Evolutionary conservation across 2,888 invertebrate genomes (phyloP), one percentile per base, ranked within the genome.

Genomic region (Platycheirus albimanus): DNA sequence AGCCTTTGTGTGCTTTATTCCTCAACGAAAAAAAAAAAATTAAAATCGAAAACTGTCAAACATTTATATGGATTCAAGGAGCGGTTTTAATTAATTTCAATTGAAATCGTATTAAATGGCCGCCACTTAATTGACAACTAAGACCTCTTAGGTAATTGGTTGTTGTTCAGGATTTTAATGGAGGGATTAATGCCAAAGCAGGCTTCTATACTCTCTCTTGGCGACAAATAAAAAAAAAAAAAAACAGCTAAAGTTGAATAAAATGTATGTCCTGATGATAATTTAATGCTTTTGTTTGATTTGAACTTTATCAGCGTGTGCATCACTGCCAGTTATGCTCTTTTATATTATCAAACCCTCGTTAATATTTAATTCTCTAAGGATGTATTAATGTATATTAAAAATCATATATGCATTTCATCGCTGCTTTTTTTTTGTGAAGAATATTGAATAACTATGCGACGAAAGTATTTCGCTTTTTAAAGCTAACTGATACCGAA

Each of bases 361-460:
- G 70, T 75, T 70, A 75, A 75, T 80, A 80, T 80, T 70, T 69
- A 66, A 80, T 75, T 80, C 70, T 70, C 75, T 43, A 19, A 51
- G 69, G 70, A 70, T 33, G 30, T 49, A 17, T n/a, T n/a, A n/a
- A n/a, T n/a, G n/a, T 17, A 51, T n/a, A 1, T n/a, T 7, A 8
- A 30, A 1, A 51, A 28, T n/a, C n/a, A n/a, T n/a, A n/a, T n/a
- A n/a, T n/a, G n/a, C n/a, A n/a, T n/a, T n/a, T n/a, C n/a, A 10
- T 47, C 8, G n/a, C 6, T 28, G 20, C 10, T 36, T 19, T n/a
- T 45, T 38, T 67, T 52, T 24, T 33, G 30, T 10, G n/a, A 33
- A 30, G 63, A 15, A 74, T 63, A 74, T 79, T 72, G 75, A 80
- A 80, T n/a, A n/a, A n/a, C n/a, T 80, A 74, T 56, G 49, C 36